A percentile compares a stretch with the other conserved stretches of the same genome.
phyloP scores from a whole-genome alignment of 2,888 invertebrate genomes.

The Erebia ligea region DNA sequence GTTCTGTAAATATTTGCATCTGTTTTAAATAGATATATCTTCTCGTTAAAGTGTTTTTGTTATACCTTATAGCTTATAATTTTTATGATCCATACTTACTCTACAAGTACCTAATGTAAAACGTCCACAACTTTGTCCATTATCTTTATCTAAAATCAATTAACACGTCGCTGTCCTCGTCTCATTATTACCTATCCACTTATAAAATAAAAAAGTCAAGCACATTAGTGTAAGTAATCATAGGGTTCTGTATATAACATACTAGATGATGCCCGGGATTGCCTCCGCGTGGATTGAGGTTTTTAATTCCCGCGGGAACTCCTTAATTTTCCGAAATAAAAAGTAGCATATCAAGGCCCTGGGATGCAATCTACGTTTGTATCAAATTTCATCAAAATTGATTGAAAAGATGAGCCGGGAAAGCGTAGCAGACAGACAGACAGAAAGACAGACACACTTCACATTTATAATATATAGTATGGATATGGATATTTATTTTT shows the following conservation, averaged over 20 bases:
- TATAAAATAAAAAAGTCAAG: constrained; percentile 33
- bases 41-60: neutral
- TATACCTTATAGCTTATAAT: neutral
- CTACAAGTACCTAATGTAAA: constrained; percentile 4
- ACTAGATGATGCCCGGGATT: too few relatives aligned
- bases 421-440: too few relatives aligned
- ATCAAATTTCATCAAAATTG: too few relatives aligned
- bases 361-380: too few relatives aligned
- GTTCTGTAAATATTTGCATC: neutral
- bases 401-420: too few relatives aligned
- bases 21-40: neutral
- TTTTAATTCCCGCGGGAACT: too few relatives aligned
- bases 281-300: too few relatives aligned
- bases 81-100: neutral
- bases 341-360: too few relatives aligned
- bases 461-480: too few relatives aligned
- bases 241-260: constrained; percentile 23
- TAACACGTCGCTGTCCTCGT: constrained; percentile 32
- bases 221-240: constrained; percentile 23
- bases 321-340: too few relatives aligned
- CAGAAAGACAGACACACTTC: too few relatives aligned
- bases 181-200: constrained; percentile 13
- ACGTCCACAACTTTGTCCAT: constrained; percentile 33
- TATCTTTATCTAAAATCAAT: constrained; percentile 41
- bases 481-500: too few relatives aligned